Evolutionary conservation across 1,140 invertebrate genomes (phyloP), one percentile per base, ranked within the genome.

Genomic region (Drosophila dunni): DNA sequence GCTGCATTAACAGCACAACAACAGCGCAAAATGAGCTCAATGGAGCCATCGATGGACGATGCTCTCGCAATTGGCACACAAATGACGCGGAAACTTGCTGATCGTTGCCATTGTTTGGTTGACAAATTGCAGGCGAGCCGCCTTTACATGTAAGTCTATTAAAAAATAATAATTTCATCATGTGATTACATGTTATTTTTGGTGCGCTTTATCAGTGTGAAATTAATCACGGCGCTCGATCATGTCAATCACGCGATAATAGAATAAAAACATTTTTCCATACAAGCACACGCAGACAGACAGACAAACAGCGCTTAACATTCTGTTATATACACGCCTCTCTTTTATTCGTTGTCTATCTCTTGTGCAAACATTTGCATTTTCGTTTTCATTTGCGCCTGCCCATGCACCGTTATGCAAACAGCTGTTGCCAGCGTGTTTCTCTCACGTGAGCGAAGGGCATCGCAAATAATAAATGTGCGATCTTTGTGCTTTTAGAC

Each of bases 1-100:
- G 15, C 66, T 40, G 42, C 56, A 7, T 36, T 88, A 46, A 88
- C 81, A 51, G 76, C 79, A 24, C 79, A 83, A 29, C 83, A 88
- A 45, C 84, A 83, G 42, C 77, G 84, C 40, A 88, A 86, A 15
- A 66, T 89, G 3, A 88, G 83, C 77, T 80, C 80, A 5, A 89
- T 90, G 85, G 85, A 90, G 20, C 85, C 85, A n/a, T 79, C 81
- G 8, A 89, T 85, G 85, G 85, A 90, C 48, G 89, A 91, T 46
- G 89, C 79, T n/a, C 70, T 91, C 24, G 90, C 90, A 58, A 80
- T 91, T 36, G 85, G 90, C 60, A 91, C 90, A 17, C 81, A 90
- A 66, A 78, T 90, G 77, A 91, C 90, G 20, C 88, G 84, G 11
- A 54, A 90, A 67, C 76, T 91, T 34, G 73, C 79, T 8, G 80